Base-by-base conservation (phyloP, 2,113 vertebrate genomes). In the Gulo gulo region DNA sequence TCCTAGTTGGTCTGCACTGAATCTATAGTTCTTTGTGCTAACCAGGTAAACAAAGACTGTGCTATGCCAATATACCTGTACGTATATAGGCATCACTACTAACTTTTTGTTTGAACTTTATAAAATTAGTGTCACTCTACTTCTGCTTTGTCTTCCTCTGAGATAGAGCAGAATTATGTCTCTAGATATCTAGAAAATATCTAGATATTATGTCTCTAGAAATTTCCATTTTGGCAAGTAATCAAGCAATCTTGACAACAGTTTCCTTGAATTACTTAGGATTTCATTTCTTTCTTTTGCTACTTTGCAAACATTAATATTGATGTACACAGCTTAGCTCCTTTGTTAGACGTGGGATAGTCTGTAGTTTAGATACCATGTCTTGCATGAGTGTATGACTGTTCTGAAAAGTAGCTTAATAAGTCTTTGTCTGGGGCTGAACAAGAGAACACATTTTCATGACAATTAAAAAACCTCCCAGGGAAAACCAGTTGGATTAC, bases 401-500 rank as follows among this genome's bases (percentile, higher is more conserved):
- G 1, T 47, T 31, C 14, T 91, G 80, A 89, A 95, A 80, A n/a
- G 63, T 39, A 39, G 21, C 16, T 95, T 83, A 92, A 3, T 59
- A 90, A 81, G n/a, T 82, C n/a, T 69, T n/a, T 92, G 16, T 74
- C 55, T 91, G 16, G 7, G 16, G 24, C 31, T 67, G 36, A 88
- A 59, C 31, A 84, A 93, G 63, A 71, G 42, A 88, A 73, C 16
- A 90, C n/a, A 81, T 89, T 42, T 92, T 79, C 45, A 67, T 29
- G 26, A 63, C 11, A 39, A 12, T 45, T 94, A 24, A 92, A 93
- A 97, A 76, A 88, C 45, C 34, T 85, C 1, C 2, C 88, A 85
- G 47, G 55, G 18, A 45, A 92, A 97, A 92, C 79, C 26, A 79
- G 79, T 95, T 94, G 31, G n/a, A 81, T 94, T 94, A 71, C 82